Evolutionary conservation across 2,113 vertebrate species (phyloP), one percentile per base, ranked within the genome.

Genomic region (Aldabrachelys gigantea): DNA sequence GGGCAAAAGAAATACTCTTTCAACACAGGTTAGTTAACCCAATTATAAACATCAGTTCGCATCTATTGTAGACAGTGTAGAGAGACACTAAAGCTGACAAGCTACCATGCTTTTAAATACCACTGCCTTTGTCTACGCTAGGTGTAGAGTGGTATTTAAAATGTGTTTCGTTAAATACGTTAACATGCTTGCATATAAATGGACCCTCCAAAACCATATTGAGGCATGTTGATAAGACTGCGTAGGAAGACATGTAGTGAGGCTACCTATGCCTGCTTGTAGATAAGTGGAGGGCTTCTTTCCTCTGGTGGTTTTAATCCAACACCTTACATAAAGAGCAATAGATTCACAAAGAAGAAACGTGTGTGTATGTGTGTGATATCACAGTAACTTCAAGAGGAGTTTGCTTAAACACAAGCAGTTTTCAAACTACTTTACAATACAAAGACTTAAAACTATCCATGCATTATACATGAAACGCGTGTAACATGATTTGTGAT

Each of bases 371-470:
- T 31, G 4, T 14, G 41, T 13, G 38, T 44, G 10, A 44, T 44
- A 35, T 72, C 65, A 72, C 9, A 87, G 13, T 35, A 88, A 81
- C 12, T 49, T 27, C 41, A 88, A 92, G 2, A 16, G 11, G 54
- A 22, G 1, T 56, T 96, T 92, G 54, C 80, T 96, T 90, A 94
- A 90, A 84, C n/a, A 54, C 22, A 93, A 69, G 6, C 8, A 57
- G 44, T 31, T 94, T 95, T 90, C 49, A 53, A 94, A 80, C 11
- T 41, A 31, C 8, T 91, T 94, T 88, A 41, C 4, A 62, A 6
- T 14, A 81, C 4, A 44, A 27, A 90, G 1, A 0, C 53, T 53
- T 82, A 88, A 19, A 8, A 88, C 86, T 56, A 5, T 10, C 3
- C 4, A 3, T 24, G 1, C 82, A 47, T 94, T 90, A 49, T 88